Evolutionary conservation across 2,113 vertebrate species (phyloP).

Genomic region (Anas platyrhynchos): DNA sequence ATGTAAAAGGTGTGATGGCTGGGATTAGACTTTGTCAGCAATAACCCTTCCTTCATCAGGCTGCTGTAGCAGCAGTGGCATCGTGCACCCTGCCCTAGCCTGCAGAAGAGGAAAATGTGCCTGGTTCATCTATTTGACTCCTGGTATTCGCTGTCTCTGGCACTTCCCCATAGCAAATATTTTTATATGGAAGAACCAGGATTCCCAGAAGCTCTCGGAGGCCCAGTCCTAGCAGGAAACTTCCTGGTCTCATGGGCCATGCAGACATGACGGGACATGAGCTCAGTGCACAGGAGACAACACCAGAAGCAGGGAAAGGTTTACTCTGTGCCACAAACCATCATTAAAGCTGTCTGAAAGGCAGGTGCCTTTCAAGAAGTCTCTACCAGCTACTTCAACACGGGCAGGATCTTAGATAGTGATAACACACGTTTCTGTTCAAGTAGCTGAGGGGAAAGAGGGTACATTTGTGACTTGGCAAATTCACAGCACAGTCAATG

Average conservation of each 20-base stretch:
- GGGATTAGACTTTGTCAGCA: constrained; percentile 14
- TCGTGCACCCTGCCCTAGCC: neutral
- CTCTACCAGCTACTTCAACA: rapidly evolving
- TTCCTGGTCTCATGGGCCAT: neutral
- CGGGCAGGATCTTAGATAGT: neutral
- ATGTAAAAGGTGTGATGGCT: neutral
- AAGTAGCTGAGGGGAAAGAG: neutral
- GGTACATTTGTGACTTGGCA: neutral
- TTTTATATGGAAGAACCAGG: neutral
- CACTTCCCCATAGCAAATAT: neutral
- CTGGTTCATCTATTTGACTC: neutral
- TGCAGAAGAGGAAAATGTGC: neutral
- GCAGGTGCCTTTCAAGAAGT: neutral
- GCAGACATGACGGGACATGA: neutral
- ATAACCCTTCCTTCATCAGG: constrained; percentile 1
- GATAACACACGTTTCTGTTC: neutral
- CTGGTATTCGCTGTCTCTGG: neutral
- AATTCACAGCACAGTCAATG: neutral
- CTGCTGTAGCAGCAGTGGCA: neutral
- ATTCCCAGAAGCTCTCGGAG: neutral
- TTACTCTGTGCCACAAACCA: neutral
- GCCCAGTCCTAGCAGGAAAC: neutral
- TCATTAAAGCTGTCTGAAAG: neutral
- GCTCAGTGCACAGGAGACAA: neutral
- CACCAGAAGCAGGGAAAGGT: neutral